These are phyloP conservation scores for Oncorhynchus clarkii DNA, from an alignment of 2,113 vertebrate species.

Conservation along the genomic window DNA sequence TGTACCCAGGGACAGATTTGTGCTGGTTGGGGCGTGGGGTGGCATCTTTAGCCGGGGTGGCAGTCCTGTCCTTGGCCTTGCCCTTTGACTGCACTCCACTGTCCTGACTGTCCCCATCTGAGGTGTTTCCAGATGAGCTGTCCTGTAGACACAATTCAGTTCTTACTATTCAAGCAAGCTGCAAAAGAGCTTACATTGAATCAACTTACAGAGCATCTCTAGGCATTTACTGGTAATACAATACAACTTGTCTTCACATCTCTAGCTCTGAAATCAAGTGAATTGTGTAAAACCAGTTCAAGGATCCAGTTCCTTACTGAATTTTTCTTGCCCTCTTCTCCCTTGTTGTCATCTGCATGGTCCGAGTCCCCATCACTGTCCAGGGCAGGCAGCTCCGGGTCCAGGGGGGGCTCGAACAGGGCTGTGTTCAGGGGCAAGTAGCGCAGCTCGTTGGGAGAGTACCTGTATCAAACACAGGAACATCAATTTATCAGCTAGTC, in stretches of 20 bases:
- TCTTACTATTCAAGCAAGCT: background rate
- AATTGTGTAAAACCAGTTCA: too few species aligned
- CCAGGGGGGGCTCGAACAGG: conserved; percentile 93
- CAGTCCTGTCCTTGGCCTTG: conserved; percentile 86
- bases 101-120: conserved; percentile 94
- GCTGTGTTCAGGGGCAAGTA: conserved; percentile 95
- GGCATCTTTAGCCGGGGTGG: conserved; percentile 85
- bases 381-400: conserved; percentile 88
- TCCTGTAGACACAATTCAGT: conserved; percentile 76
- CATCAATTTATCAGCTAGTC: background rate
- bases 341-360: conserved; percentile 83
- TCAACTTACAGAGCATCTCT: too few species aligned
- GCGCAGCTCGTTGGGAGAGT: conserved; percentile 94
- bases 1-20: conserved; percentile 95
- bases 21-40: conserved; percentile 83
- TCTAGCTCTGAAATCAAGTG: too few species aligned
- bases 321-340: conserved; percentile 80
- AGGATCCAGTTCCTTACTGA: background rate
- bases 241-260: too few species aligned
- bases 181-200: too few species aligned
- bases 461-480: conserved; percentile 68
- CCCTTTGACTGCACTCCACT: conserved; percentile 70
- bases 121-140: conserved; percentile 92
- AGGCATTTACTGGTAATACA: too few species aligned
- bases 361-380: conserved; percentile 97